These are phyloP conservation scores for Nephrotoma guestfalica DNA, from an alignment of 2,888 invertebrate species.

Conservation along the genomic window DNA sequence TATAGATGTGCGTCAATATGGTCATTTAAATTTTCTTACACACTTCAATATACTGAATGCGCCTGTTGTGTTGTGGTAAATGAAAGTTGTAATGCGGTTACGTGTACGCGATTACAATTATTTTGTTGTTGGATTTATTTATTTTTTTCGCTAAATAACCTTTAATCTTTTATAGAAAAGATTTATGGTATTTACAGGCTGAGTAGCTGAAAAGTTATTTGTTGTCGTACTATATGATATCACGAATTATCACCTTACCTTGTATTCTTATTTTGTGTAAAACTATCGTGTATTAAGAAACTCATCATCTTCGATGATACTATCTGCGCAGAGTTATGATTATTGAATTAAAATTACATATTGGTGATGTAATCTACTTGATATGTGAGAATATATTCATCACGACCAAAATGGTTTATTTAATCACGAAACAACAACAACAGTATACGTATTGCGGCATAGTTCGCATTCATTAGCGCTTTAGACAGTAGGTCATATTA, in stretches of 20 bases:
- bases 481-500: neutral
- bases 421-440: too few relatives aligned
- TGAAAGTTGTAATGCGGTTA: neutral
- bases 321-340: neutral
- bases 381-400: neutral
- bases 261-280: neutral
- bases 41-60: neutral
- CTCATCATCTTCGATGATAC: neutral
- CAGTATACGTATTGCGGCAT: neutral
- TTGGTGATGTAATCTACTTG: neutral
- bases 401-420: neutral
- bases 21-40: neutral
- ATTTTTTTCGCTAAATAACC: neutral
- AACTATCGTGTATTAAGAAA: neutral
- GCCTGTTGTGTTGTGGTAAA: neutral
- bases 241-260: neutral
- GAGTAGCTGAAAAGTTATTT: neutral
- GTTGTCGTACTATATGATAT: neutral
- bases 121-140: neutral
- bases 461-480: neutral
- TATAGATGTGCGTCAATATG: neutral
- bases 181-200: neutral
- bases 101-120: neutral
- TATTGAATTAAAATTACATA: neutral
- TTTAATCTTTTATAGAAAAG: neutral